Conservation (phyloP, 2,888 invertebrate species). For the Cetonia aurata region DNA sequence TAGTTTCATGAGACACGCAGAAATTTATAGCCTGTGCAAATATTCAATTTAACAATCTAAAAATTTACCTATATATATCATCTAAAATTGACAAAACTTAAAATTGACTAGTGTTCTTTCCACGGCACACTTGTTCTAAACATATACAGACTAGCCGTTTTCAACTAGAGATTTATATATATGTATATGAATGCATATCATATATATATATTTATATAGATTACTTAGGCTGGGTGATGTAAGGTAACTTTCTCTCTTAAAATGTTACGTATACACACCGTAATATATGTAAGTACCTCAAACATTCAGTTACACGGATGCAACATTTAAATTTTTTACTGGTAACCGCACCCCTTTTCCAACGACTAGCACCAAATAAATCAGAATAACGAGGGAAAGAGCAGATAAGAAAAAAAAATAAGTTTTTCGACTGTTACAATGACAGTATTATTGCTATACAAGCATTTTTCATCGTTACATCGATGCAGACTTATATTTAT, state of each 20-base stretch:
- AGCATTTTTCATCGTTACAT: conserved; percentile 42
- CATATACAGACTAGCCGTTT: conserved; percentile 63
- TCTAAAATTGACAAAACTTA: conserved; percentile 68
- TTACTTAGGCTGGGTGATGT: conserved; percentile 62
- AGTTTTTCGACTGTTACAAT: conserved; percentile 8
- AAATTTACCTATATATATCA: conserved; percentile 62
- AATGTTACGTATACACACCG: conserved; percentile 4
- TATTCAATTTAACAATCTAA: conserved; percentile 60
- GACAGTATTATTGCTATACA: conserved; percentile 50
- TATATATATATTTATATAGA: conserved; percentile 49
- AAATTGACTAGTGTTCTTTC: conserved; percentile 66
- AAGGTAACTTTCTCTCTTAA: conserved; percentile 45
- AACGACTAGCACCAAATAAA: conserved; percentile 53
- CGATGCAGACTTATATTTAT: conserved; percentile 16
- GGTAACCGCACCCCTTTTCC: conserved; percentile 45
- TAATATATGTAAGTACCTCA: conserved; percentile 9
- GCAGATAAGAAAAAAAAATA: background rate
- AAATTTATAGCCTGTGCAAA: conserved; percentile 56
- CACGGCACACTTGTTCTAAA: conserved; percentile 62
- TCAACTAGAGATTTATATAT: conserved; percentile 49
- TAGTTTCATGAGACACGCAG: conserved; percentile 49
- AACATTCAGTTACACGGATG: conserved; percentile 55
- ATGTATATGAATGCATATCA: conserved; percentile 15
- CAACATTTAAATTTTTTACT: conserved; percentile 60
- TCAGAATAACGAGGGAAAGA: conserved; percentile 44